Conservation (phyloP, 2,113 vertebrate species). For the Bombycilla garrulus region DNA sequence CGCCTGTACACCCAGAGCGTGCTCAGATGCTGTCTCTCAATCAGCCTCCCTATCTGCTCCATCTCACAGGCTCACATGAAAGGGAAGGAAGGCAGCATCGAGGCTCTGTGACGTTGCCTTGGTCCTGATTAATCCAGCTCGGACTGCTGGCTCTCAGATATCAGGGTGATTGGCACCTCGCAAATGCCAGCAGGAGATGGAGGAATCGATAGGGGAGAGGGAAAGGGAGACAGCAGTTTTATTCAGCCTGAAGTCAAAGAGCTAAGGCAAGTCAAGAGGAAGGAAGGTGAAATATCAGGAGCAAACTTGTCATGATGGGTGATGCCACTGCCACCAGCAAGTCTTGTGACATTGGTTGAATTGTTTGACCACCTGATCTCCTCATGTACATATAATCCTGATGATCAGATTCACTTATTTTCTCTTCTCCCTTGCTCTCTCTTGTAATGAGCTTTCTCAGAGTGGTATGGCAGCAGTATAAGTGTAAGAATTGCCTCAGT, state of each 20-base stretch:
- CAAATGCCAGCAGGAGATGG: constrained; percentile 22
- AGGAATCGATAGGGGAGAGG: background rate
- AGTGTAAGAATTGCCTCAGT: background rate
- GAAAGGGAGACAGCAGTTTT: background rate
- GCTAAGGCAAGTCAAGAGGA: background rate
- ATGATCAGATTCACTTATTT: background rate
- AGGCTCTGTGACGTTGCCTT: background rate
- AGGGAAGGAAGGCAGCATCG: background rate
- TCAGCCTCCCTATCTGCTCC: constrained; percentile 41
- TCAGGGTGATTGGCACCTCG: constrained; percentile 18
- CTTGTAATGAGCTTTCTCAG: background rate
- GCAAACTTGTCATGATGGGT: background rate
- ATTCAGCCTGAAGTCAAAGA: background rate
- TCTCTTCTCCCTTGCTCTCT: background rate
- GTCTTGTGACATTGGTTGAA: background rate
- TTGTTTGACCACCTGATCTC: background rate
- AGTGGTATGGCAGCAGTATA: background rate
- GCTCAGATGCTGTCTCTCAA: constrained; percentile 45
- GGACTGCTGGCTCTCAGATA: constrained; percentile 35
- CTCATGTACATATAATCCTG: background rate
- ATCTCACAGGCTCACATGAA: constrained; percentile 25
- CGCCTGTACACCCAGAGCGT: background rate
- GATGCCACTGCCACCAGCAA: background rate
- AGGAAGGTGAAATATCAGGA: background rate
- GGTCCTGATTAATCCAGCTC: background rate